phyloP scores from a whole-genome alignment of 1,140 invertebrate genomes.

The Panagrolaimus sp. region DNA sequence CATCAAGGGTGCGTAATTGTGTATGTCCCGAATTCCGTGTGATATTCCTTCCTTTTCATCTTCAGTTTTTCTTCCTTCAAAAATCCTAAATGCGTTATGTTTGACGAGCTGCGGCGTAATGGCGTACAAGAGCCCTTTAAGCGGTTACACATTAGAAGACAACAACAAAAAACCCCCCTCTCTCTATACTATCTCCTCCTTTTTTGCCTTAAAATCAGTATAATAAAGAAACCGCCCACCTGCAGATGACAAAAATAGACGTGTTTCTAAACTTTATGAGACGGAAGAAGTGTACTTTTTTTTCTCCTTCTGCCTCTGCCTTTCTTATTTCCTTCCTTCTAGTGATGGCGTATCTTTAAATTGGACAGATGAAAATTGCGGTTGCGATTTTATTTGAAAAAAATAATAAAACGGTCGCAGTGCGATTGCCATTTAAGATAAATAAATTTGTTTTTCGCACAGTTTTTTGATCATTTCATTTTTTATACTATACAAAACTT shows the following conservation, averaged over 20 bases:
- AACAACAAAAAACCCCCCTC: too few relatives aligned
- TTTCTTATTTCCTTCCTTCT: too few relatives aligned
- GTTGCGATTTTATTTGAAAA: background rate
- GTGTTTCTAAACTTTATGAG: slow-evolving; percentile 19
- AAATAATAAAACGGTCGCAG: background rate
- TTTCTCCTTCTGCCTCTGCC: background rate
- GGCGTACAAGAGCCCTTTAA: slow-evolving; percentile 5
- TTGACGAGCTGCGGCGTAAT: slow-evolving; percentile 12
- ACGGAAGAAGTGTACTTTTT: slow-evolving; percentile 8
- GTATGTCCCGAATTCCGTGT: too few relatives aligned
- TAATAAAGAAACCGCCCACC: slow-evolving; percentile 11
- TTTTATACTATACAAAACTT: background rate
- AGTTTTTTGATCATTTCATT: background rate
- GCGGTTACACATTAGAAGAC: background rate
- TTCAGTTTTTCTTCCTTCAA: too few relatives aligned
- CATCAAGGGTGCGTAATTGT: too few relatives aligned
- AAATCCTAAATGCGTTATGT: slow-evolving; percentile 11
- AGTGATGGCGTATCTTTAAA: background rate
- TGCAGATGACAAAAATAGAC: slow-evolving; percentile 15
- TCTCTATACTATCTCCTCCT: too few relatives aligned
- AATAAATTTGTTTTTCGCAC: background rate
- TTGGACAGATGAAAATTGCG: slow-evolving; percentile 17
- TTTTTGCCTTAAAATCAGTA: too few relatives aligned
- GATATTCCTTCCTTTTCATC: too few relatives aligned
- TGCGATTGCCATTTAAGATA: slow-evolving; percentile 10